Percentiles rank a stretch among this genome's conserved stretches.
Evolutionary conservation across 2,113 vertebrate genomes (phyloP).

Genomic region (Neotoma lepida): DNA sequence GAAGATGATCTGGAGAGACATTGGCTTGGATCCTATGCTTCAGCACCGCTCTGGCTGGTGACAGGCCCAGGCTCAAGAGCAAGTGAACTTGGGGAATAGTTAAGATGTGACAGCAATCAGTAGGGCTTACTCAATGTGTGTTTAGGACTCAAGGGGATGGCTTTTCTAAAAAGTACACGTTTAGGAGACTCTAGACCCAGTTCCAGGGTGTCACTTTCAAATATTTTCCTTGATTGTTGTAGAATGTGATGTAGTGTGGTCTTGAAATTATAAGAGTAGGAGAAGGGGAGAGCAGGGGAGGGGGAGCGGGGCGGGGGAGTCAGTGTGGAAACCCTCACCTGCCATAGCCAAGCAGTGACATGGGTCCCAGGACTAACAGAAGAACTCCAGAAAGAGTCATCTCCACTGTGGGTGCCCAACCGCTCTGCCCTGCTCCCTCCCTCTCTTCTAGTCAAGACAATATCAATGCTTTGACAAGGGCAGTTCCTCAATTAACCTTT

Average conservation of each 20-base stretch:
- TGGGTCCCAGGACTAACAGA: neutral
- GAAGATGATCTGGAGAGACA: neutral
- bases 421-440: accelerated
- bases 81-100: neutral
- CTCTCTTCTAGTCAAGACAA: neutral
- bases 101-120: too few relatives aligned
- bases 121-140: neutral
- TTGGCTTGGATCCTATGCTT: neutral
- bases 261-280: neutral
- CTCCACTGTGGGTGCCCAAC: too few relatives aligned
- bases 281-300: neutral
- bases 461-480: neutral
- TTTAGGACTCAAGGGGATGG: neutral
- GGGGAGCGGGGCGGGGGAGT: neutral
- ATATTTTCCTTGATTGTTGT: neutral
- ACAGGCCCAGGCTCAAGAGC: neutral
- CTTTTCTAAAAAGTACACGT: neutral
- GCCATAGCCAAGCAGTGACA: neutral
- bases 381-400: neutral
- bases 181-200: neutral
- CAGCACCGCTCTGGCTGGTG: neutral
- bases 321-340: neutral
- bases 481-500: neutral
- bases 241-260: neutral
- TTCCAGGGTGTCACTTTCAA: neutral